phyloP scores from a whole-genome alignment of 2,797 vertebrate species.

The Mionectes olivaceus region DNA sequence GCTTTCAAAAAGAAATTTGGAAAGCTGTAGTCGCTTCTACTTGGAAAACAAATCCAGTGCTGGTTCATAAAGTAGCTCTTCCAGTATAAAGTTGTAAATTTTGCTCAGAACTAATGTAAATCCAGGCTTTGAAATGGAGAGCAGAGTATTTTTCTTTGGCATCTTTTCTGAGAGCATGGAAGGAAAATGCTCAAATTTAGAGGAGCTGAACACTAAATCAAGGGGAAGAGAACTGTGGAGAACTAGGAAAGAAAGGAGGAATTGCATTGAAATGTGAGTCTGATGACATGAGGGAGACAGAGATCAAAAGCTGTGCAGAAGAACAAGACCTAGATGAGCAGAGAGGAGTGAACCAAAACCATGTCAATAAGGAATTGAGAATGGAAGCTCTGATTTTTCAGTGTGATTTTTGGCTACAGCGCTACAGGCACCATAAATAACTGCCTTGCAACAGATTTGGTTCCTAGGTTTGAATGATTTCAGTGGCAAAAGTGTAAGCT shows the following conservation, averaged over 20 bases:
- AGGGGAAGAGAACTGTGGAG: not conserved
- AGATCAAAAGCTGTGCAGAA: not conserved
- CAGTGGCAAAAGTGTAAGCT: not conserved
- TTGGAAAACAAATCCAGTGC: not conserved
- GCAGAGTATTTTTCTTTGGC: not conserved
- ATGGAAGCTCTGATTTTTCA: not conserved
- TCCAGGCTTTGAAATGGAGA: not conserved
- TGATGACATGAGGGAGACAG: accelerated
- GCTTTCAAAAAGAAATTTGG: not conserved
- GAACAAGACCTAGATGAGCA: not conserved
- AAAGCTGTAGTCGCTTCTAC: not conserved
- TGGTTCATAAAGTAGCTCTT: not conserved
- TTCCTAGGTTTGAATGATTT: not conserved
- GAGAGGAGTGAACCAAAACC: not conserved
- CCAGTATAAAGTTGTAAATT: not conserved
- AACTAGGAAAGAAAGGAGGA: not conserved
- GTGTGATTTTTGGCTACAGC: not conserved
- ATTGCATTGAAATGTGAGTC: not conserved
- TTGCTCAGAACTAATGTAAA: not conserved
- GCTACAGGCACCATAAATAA: not conserved
- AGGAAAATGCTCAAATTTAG: not conserved
- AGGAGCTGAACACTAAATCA: not conserved
- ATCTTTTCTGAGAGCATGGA: not conserved
- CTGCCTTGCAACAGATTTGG: not conserved
- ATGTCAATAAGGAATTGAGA: not conserved